Conservation (phyloP, 2,113 vertebrate genomes). For the Triplophysa tibetana region DNA sequence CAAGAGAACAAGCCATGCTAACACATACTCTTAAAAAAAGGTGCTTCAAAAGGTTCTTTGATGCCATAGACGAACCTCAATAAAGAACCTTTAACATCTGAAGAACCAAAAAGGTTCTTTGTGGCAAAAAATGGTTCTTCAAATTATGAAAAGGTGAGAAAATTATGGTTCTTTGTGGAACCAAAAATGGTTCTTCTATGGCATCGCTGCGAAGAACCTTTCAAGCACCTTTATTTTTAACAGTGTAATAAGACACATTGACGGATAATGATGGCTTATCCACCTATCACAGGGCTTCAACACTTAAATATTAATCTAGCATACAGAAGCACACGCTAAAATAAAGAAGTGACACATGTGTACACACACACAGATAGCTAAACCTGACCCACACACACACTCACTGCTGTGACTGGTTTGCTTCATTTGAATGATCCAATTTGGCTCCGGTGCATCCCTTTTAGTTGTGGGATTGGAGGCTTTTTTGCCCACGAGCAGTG, state of each 20-base stretch:
- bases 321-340: background rate
- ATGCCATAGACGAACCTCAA: too few relatives aligned
- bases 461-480: conserved; percentile 28
- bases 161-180: too few relatives aligned
- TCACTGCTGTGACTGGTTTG: conserved; percentile 44
- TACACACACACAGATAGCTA: background rate
- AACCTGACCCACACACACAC: conserved; percentile 46
- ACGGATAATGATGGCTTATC: background rate
- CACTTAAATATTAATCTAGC: background rate
- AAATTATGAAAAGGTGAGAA: too few relatives aligned
- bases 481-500: conserved; percentile 23
- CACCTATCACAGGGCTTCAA: background rate
- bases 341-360: background rate
- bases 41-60: too few relatives aligned
- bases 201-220: too few relatives aligned
- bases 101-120: too few relatives aligned
- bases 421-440: conserved; percentile 53
- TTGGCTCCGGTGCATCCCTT: conserved; percentile 51
- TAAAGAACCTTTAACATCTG: too few relatives aligned
- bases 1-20: background rate
- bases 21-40: background rate
- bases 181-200: too few relatives aligned
- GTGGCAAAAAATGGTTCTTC: too few relatives aligned
- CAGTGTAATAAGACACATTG: too few relatives aligned
- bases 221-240: too few relatives aligned